Percentiles rank a stretch among this genome's conserved stretches.
Conservation (phyloP, 2,888 invertebrate species). For the Cartodere bifasciata region DNA sequence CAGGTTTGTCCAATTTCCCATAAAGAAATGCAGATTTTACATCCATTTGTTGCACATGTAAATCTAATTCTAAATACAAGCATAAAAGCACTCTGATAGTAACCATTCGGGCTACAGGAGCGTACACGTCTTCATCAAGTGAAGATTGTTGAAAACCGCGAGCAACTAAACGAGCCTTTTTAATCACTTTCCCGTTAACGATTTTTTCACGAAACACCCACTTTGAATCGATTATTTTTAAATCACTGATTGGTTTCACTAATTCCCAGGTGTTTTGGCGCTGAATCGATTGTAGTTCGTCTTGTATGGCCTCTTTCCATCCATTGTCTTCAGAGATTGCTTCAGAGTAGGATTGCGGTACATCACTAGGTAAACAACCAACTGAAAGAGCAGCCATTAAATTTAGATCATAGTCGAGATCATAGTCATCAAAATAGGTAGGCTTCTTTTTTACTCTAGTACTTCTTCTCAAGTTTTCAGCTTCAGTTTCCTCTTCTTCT, state of each 20-base stretch:
- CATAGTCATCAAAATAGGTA: conserved; percentile 11
- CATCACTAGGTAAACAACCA: conserved; percentile 4
- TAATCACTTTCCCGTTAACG: conserved; percentile 9
- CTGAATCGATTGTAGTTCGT: conserved; percentile 10
- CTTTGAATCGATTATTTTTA: conserved; percentile 13
- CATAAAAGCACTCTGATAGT: conserved; percentile 16
- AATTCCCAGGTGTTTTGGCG: conserved; percentile 14
- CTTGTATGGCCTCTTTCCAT: conserved; percentile 11
- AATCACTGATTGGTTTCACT: conserved; percentile 7
- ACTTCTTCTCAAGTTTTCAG: conserved; percentile 2
- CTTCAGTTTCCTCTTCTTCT: not conserved
- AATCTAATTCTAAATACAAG: conserved; percentile 12
- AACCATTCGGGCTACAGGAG: conserved; percentile 20
- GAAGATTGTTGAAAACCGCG: conserved; percentile 11
- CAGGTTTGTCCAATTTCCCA: conserved; percentile 17
- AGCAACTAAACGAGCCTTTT: conserved; percentile 14
- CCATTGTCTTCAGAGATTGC: conserved; percentile 8
- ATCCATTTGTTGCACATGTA: conserved; percentile 18
- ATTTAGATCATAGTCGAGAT: conserved; percentile 8
- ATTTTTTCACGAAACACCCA: conserved; percentile 14
- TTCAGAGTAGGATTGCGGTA: conserved; percentile 10
- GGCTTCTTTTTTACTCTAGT: conserved; percentile 5
- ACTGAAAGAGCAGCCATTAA: conserved; percentile 10
- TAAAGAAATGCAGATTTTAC: conserved; percentile 22
- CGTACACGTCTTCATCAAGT: conserved; percentile 16